Base-by-base conservation (phyloP, 2,113 vertebrate species). In the Chionis minor region DNA sequence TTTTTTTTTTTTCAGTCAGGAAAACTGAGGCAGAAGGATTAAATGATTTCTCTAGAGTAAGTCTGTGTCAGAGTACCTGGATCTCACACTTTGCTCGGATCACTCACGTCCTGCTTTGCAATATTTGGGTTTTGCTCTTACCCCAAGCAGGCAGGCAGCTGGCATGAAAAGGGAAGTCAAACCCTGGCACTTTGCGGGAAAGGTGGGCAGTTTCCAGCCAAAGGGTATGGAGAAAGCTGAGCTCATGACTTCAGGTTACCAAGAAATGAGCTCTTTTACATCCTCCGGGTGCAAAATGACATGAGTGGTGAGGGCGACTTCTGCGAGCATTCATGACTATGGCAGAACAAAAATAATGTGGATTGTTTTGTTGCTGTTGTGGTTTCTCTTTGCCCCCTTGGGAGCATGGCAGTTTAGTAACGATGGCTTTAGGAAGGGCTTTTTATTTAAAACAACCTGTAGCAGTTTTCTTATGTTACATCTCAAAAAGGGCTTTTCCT, bases 361-460 rank as follows among this genome's bases (percentile, higher is more conserved):
- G 9, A 15, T 74, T 35, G 19, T 16, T 44, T 77, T 49, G 6
- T 8, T 32, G 38, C 38, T 38, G 38, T 38, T 38, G 38, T 63
- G 45, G 45, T 55, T 49, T n/a, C 38, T 49, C 38, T 9, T 33
- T 5, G 20, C 44, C 40, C 23, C 44, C 40, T 56, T 28, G 20
- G 38, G 49, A 73, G 30, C 2, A 1, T 52, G 42, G 35, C 72
- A 90, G 38, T 78, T 89, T 88, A 79, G 67, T 84, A 55, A 38
- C 0, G 2, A 65, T 69, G 52, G 74, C 71, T 89, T 70, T 74
- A 45, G n/a, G 67, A 82, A 82, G 30, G 9, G 2, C 8, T 90
- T 75, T 94, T 92, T 82, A 70, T 86, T 96, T 93, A 78, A 72
- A 87, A 32, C 49, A 93, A 75, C 73, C n/a, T 95, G 62, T 58